Conservation (phyloP, 1,140 invertebrate species). For the Heliconius himera region DNA sequence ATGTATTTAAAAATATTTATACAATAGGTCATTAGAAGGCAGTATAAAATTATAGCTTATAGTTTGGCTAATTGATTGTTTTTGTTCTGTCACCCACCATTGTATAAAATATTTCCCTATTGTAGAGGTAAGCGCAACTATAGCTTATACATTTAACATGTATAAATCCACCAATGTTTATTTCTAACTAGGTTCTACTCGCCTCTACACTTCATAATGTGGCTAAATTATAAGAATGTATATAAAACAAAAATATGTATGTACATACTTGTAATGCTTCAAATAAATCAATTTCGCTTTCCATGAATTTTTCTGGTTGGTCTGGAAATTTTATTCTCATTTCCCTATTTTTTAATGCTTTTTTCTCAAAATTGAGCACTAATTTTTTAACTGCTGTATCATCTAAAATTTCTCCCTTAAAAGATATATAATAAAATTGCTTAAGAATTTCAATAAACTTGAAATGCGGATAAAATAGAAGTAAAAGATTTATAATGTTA, state of each 20-base stretch:
- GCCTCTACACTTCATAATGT: too few species aligned
- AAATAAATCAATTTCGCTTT: conserved; percentile 98
- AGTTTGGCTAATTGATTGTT: neutral
- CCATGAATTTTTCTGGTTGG: conserved; percentile 99
- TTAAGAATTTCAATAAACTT: neutral
- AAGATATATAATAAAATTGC: neutral
- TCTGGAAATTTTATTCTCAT: conserved; percentile 99
- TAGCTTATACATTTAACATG: too few species aligned
- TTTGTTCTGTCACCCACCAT: neutral
- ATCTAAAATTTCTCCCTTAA: conserved; percentile 89
- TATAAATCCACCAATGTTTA: too few species aligned
- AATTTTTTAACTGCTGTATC: conserved; percentile 94
- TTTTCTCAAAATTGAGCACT: conserved; percentile 96
- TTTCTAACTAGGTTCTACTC: too few species aligned
- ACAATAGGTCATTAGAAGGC: neutral
- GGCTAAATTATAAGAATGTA: neutral
- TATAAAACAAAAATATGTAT: neutral
- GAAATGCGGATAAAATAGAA: neutral
- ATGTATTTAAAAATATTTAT: neutral
- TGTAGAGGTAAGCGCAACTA: too few species aligned
- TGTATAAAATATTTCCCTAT: too few species aligned
- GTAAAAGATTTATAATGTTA: neutral
- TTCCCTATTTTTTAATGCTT: conserved; percentile 97
- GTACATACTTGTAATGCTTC: conserved; percentile 86
- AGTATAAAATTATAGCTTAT: conserved; percentile 5